phyloP scores from a whole-genome alignment of 2,797 vertebrate species.

The Pyrrhura leucotis region DNA sequence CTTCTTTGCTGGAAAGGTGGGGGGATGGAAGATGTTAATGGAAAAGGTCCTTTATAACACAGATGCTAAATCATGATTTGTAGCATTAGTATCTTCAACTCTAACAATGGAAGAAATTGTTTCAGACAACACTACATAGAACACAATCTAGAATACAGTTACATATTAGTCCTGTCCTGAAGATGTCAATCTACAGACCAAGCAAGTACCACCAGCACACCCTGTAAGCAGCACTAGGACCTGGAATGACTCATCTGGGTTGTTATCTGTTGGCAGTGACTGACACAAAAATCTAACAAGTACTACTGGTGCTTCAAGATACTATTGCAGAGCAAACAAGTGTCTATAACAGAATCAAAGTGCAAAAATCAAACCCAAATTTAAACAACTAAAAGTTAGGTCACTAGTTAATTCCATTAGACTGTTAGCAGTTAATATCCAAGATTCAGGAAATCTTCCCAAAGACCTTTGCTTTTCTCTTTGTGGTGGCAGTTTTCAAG shows the following conservation, averaged over 20 bases:
- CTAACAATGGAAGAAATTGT: neutral
- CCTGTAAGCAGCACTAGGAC: neutral
- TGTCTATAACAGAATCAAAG: neutral
- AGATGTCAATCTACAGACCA: neutral
- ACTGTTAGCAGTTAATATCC: neutral
- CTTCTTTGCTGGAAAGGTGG: neutral
- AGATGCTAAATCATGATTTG: neutral
- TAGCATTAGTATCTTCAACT: neutral
- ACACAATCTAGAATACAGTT: neutral
- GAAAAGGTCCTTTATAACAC: neutral
- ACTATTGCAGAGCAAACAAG: neutral
- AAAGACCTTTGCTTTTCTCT: neutral
- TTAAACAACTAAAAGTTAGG: neutral
- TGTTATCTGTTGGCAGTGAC: neutral
- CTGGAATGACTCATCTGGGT: neutral
- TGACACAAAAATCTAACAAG: neutral
- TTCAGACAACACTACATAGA: neutral
- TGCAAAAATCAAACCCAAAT: neutral
- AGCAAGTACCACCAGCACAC: neutral
- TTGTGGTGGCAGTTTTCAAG: neutral
- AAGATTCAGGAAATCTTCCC: neutral
- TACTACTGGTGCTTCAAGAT: neutral
- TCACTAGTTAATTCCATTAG: neutral
- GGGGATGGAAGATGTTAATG: neutral
- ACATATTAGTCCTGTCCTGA: neutral